Base-by-base conservation (phyloP, 2,888 invertebrate genomes). In the Orthosia gothica region DNA sequence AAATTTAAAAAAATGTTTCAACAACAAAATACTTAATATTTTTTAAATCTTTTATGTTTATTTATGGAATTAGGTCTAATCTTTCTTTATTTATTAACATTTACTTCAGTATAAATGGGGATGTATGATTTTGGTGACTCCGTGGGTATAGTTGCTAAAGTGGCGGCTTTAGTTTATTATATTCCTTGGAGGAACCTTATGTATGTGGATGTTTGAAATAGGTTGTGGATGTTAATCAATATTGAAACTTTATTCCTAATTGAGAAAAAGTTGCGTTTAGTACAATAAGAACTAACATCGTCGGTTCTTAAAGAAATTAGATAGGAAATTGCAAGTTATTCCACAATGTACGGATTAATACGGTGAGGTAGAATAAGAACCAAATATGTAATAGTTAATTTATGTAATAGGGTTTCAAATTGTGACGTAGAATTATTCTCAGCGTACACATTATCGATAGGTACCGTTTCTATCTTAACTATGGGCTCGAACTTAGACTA, bases 141-240 rank as follows among this genome's bases (percentile, higher is more conserved):
- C 76, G 76, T 88, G 87, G 86, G 76, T 92, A 89, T 94, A 89
- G 91, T 89, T 79, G 79, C 74, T 82, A 89, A 90, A 93, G 96
- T 96, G 96, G 96, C 96, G 96, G 96, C 95, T 94, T 90, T 91
- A 82, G 74, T 82, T 79, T 84, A 87, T 88, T 91, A 91, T 92
- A 91, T 86, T 81, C 79, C 81, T 83, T 89, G 84, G 76, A 89
- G 86, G 71, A 74, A 74, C 83, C 70, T 54, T 68, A 15, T 89
- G 89, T 69, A 65, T 80, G 88, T 55, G 55, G 63, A 74, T 73
- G 69, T 76, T 70, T 85, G 84, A 70, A 80, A 81, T 80, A 52
- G 66, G 78, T 85, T 89, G 82, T 79, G 23, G 76, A 80, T 84
- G 70, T 82, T 79, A 70, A 81, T 81, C 74, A 75, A 81, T 82